Base-by-base conservation (phyloP, 2,797 vertebrate genomes). In the Peromyscus nudipes region DNA sequence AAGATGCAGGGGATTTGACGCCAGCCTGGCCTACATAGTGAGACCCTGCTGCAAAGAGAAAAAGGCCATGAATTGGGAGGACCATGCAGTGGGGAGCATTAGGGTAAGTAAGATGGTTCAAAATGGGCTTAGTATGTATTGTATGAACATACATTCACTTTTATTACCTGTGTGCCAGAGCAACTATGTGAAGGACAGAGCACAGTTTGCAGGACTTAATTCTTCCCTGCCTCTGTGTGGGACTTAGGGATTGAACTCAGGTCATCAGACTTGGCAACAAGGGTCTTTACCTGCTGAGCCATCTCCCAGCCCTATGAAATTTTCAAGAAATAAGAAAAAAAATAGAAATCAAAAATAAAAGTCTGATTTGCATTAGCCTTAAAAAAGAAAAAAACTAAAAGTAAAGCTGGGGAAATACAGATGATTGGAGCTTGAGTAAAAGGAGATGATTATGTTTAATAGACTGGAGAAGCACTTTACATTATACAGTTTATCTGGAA, bases 391-490 rank as follows among this genome's bases (percentile, higher is more conserved):
- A n/a, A 23, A 73, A 10, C 65, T 67, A 31, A 65, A 65, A 27
- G 60, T 65, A 29, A 73, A 85, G 29, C 43, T 80, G 1, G 27
- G 1, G 40, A 67, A 71, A 34, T 9, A 12, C 23, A 29, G 94
- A 88, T 77, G 60, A 57, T 90, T 92, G 43, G 85, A 31, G 55
- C 21, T 92, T 92, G 37, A 88, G 60, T 81, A 46, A 37, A 40
- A 77, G 79, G 27, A 65, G 23, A 2, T 2, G 21, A 71, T 94
- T 94, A 79, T 64, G 46, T 52, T 94, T 97, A 91, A 16, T 12
- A 97, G 91, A 17, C 55, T 85, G 40, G 34, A 75, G 69, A 93
- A 92, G 17, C 43, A 91, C 77, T 73, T 94, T 87, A 87, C 34
- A 37, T 10, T 37, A n/a, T 71, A 25, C 9, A 86, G 25, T 71